Percentiles rank a stretch among this genome's conserved stretches.
These are phyloP conservation scores for Antechinus stuartii DNA, from an alignment of 2,113 vertebrate genomes.

Conservation along the genomic window DNA sequence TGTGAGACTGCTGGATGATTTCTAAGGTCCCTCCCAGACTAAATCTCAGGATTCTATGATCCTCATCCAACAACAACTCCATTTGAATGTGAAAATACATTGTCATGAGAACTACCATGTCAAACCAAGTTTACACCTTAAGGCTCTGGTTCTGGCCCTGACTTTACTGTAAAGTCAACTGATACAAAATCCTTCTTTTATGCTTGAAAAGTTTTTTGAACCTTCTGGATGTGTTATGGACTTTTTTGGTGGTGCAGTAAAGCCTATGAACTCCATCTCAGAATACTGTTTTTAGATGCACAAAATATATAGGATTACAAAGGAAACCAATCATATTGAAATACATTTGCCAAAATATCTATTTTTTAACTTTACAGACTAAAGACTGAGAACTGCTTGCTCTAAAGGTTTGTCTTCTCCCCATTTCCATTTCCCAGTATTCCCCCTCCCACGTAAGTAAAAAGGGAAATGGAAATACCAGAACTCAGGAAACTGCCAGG, in stretches of 20 bases:
- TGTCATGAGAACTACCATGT: too few species aligned
- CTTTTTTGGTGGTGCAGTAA: background rate
- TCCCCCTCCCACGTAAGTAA: background rate
- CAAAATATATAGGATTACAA: background rate
- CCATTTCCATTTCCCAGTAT: background rate
- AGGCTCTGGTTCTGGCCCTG: background rate
- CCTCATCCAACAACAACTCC: background rate
- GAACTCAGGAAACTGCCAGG: background rate
- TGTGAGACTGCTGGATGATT: background rate
- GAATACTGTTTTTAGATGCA: background rate
- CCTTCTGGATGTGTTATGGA: background rate
- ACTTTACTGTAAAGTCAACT: background rate
- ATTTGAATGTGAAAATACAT: background rate
- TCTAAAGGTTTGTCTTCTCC: background rate
- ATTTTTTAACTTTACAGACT: background rate
- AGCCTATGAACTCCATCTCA: background rate
- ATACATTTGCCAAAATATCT: background rate
- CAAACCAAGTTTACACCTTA: background rate
- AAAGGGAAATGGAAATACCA: background rate
- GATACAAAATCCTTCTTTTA: background rate
- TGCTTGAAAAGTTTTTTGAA: background rate
- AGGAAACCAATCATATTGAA: background rate
- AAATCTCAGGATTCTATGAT: background rate
- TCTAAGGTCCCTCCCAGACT: background rate
- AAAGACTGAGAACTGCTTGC: background rate